Evolutionary conservation across 2,888 invertebrate genomes (phyloP), one percentile per base, ranked within the genome.

Genomic region (Acleris holmiana): DNA sequence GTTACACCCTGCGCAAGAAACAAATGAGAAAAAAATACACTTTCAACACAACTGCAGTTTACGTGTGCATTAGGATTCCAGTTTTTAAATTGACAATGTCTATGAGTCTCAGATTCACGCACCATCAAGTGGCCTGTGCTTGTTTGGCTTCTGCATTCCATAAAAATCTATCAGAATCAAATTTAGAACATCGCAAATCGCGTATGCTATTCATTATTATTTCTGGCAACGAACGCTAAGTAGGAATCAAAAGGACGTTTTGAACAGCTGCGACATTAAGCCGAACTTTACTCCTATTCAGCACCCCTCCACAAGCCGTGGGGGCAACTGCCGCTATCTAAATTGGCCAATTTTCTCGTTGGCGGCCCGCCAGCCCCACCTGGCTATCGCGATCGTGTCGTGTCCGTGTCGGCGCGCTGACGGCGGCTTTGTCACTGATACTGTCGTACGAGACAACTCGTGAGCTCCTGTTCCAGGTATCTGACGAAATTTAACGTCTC

Each of bases 271-370:
- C 35, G 10, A 25, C 35, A 51, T 18, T 35, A 51, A 57, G 35
- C 21, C 35, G 51, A 18, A 17, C 56, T 50, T 62, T 63, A 53
- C 35, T 35, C 13, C 1, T 13, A 58, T 48, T 41, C 57, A 41
- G 41, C 64, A 17, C 35, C 35, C 35, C 25, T 18, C 53, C 59
- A 59, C 48, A 64, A 54, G 48, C 41, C 29, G 49, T 58, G 17
- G 54, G 64, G 58, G 41, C 59, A 54, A 59, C 40, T 48, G 35
- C 54, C 58, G 58, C 54, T 64, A 64, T 64, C 64, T 64, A 64
- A 64, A 64, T 64, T 54, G 64, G 25, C 58, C 64, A 64, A 64
- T 64, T 59, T 64, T 58, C 64, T 49, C 29, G 41, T 54, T 64
- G 64, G 64, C 64, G 48, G 25, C 25, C 13, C 44, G 58, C 64